phyloP scores from a whole-genome alignment of 1,140 invertebrate genomes.

The Drosophila watanabei region DNA sequence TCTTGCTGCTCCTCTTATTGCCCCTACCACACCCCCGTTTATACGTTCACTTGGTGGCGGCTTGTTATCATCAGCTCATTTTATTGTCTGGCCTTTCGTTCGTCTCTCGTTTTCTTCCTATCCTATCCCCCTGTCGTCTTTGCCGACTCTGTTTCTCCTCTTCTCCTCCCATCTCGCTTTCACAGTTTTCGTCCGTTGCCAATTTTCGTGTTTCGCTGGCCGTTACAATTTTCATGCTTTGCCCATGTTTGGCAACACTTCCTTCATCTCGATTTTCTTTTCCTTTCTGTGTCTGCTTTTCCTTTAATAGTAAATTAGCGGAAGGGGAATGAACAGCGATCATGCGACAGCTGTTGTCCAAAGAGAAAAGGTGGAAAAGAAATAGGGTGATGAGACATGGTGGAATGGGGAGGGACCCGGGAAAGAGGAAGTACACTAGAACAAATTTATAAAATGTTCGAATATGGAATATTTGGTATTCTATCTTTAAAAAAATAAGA shows the following conservation, averaged over 20 bases:
- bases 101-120: slow-evolving; percentile 20
- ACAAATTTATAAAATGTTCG: background rate
- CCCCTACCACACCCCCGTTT: slow-evolving; percentile 10
- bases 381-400: background rate
- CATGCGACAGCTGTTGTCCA: slow-evolving; percentile 39
- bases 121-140: slow-evolving; percentile 5
- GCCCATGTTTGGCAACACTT: slow-evolving; percentile 60
- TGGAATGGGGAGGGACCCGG: background rate
- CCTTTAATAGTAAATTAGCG: slow-evolving; percentile 5
- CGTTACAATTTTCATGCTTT: slow-evolving; percentile 67
- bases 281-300: slow-evolving; percentile 31
- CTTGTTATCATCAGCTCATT: slow-evolving; percentile 67
- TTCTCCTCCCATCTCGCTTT: slow-evolving; percentile 9
- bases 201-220: slow-evolving; percentile 56
- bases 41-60: slow-evolving; percentile 15
- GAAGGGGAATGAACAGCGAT: slow-evolving; percentile 2
- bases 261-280: slow-evolving; percentile 13
- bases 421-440: background rate
- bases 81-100: slow-evolving; percentile 45
- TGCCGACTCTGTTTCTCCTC: slow-evolving; percentile 11
- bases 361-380: background rate
- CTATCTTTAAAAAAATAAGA: background rate
- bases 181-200: slow-evolving; percentile 40
- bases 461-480: background rate
- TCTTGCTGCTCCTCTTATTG: slow-evolving; percentile 25